Conservation (phyloP, 2,113 vertebrate genomes). For the Mustela nigripes region DNA sequence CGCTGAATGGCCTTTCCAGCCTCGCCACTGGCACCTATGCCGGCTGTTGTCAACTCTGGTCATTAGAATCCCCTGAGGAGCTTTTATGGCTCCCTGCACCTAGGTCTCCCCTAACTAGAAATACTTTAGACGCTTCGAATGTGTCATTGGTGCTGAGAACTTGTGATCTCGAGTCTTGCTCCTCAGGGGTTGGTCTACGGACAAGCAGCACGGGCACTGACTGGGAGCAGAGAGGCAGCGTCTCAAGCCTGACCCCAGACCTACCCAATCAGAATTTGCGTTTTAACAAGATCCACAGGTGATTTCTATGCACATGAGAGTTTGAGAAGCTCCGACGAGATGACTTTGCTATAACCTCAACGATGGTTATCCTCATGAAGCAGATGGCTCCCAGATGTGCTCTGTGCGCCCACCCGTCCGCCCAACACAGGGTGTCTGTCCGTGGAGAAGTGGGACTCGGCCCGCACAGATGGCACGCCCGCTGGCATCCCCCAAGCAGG, state of each 20-base stretch:
- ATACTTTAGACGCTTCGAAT: background rate
- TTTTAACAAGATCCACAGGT: background rate
- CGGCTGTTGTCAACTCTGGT: background rate
- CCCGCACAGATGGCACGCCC: background rate
- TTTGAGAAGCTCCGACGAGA: background rate
- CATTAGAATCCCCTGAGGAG: background rate
- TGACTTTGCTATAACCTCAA: background rate
- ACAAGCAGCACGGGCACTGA: background rate
- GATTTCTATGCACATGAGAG: background rate
- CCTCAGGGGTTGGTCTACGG: accelerated
- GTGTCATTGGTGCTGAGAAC: background rate
- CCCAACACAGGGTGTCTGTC: background rate
- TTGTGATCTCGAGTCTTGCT: background rate
- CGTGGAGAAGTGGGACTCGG: background rate
- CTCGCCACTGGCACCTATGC: background rate
- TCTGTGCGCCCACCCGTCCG: accelerated
- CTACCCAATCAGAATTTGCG: background rate
- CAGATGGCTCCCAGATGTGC: background rate
- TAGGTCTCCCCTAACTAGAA: background rate
- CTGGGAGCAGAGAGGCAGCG: background rate
- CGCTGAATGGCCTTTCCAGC: background rate
- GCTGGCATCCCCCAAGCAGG: background rate
- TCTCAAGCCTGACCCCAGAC: background rate
- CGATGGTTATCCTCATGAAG: background rate
- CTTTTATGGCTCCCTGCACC: too few species aligned